Evolutionary conservation across 2,797 vertebrate species (phyloP).

Genomic region (Acanthurus lineatus): DNA sequence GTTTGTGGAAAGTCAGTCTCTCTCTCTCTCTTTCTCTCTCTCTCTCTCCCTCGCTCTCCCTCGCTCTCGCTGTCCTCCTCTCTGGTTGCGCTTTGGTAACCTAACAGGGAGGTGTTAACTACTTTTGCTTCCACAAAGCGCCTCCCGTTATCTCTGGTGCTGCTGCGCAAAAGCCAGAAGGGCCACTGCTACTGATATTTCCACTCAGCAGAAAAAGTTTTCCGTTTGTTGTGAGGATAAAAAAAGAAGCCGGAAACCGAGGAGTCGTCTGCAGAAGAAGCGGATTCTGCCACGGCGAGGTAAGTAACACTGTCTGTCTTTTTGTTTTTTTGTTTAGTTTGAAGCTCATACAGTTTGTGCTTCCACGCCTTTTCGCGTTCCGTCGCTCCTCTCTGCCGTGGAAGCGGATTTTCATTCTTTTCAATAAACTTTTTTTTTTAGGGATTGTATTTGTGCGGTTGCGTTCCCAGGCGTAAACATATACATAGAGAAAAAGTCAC

Average conservation of each 20-base stretch:
- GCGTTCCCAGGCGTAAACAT: slow-evolving; percentile 33
- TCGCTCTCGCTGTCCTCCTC: slow-evolving; percentile 44
- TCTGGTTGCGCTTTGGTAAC: slow-evolving; percentile 68
- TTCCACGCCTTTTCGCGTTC: slow-evolving; percentile 28
- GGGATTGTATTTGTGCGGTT: slow-evolving; percentile 17
- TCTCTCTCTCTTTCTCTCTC: slow-evolving; percentile 41
- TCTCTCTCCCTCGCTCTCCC: slow-evolving; percentile 16
- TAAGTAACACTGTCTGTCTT: slow-evolving; percentile 62
- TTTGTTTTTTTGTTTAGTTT: slow-evolving; percentile 62
- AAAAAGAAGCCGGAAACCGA: slow-evolving; percentile 68
- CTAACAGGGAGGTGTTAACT: slow-evolving; percentile 86
- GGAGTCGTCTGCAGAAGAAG: slow-evolving; percentile 58
- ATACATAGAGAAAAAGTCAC: slow-evolving; percentile 28
- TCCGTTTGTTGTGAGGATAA: slow-evolving; percentile 81
- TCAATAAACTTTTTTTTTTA: slow-evolving; percentile 58
- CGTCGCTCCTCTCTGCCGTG: slow-evolving; percentile 23
- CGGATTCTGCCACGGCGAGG: slow-evolving; percentile 68
- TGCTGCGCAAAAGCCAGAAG: slow-evolving; percentile 65
- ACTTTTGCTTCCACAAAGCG: slow-evolving; percentile 82
- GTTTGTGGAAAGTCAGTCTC: slow-evolving; percentile 66
- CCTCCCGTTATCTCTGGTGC: slow-evolving; percentile 82
- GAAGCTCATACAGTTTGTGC: slow-evolving; percentile 50
- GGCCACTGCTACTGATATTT: slow-evolving; percentile 58
- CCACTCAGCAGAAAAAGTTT: slow-evolving; percentile 72
- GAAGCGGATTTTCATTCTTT: slow-evolving; percentile 31